Evolutionary conservation across 1,140 invertebrate species (phyloP).

Genomic region (Sarcophaga bullata): DNA sequence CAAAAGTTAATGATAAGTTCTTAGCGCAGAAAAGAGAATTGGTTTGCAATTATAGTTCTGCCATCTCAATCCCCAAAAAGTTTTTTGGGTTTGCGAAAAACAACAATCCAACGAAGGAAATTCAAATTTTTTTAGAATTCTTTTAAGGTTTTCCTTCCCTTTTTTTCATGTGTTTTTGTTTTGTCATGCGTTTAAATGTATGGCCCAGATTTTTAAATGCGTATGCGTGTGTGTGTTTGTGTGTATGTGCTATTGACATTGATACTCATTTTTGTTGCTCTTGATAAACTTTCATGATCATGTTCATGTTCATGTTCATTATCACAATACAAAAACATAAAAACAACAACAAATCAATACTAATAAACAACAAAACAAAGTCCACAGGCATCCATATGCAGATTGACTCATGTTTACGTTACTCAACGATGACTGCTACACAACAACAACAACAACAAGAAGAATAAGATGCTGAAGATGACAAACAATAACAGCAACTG

Average conservation of each 20-base stretch:
- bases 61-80: no score
- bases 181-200: no score
- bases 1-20: no score
- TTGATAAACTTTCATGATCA: not conserved
- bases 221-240: not conserved
- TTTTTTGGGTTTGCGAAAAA: no score
- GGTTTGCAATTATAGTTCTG: no score
- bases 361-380: no score
- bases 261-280: not conserved
- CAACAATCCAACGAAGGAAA: no score
- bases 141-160: no score
- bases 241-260: not conserved
- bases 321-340: not conserved
- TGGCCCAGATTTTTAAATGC: not conserved
- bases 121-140: no score
- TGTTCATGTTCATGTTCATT: not conserved
- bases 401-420: conserved; percentile 1
- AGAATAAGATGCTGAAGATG: not conserved
- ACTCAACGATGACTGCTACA: not conserved
- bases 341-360: no score
- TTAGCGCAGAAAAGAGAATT: no score
- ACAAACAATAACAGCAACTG: not conserved
- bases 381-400: not conserved
- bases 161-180: no score
- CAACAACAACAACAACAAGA: not conserved